These are phyloP conservation scores for Aplodontia rufa DNA, from an alignment of 2,113 vertebrate genomes.

Conservation along the genomic window DNA sequence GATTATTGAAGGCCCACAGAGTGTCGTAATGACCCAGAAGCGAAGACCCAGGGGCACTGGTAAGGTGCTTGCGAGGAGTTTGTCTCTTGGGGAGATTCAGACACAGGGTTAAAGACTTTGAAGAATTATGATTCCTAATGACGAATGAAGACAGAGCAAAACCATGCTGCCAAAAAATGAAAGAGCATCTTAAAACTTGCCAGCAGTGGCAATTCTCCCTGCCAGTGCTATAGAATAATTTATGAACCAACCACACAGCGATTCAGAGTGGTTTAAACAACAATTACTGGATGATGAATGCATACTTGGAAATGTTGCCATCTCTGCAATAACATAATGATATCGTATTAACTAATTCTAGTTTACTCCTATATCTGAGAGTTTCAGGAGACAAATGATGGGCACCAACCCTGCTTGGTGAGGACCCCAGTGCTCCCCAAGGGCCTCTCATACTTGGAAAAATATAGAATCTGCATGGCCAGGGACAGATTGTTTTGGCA, in stretches of 20 bases:
- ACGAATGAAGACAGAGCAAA: conserved; percentile 69
- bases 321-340: conserved; percentile 75
- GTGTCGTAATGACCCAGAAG: not conserved
- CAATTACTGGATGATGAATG: conserved; percentile 77
- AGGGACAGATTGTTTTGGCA: not conserved
- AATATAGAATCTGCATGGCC: not conserved
- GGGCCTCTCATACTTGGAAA: not conserved
- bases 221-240: conserved; percentile 70
- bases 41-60: not conserved
- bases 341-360: conserved; percentile 69
- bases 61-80: not conserved
- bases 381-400: not conserved
- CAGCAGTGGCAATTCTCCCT: conserved; percentile 68
- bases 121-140: conserved; percentile 73
- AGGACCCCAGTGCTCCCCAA: not conserved
- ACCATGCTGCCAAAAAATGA: conserved; percentile 65
- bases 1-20: not conserved
- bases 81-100: conserved; percentile 67
- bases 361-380: conserved; percentile 9
- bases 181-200: conserved; percentile 75
- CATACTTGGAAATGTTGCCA: conserved; percentile 69
- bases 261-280: conserved; percentile 77
- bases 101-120: conserved; percentile 68
- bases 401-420: not conserved
- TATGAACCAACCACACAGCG: conserved; percentile 66